phyloP scores from a whole-genome alignment of 2,888 invertebrate genomes.

The Drosophila buzzatii region DNA sequence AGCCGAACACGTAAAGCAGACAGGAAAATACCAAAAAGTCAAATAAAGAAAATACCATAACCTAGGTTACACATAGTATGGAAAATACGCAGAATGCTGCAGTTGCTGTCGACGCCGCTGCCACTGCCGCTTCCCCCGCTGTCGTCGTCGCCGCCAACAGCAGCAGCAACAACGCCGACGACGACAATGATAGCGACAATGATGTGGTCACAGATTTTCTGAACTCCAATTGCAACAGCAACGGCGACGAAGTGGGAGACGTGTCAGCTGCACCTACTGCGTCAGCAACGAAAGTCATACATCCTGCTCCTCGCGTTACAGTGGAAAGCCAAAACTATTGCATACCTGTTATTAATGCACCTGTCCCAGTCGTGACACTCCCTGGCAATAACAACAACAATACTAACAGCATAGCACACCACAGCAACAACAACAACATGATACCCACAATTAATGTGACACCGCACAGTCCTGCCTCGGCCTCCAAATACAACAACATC shows the following conservation, averaged over 20 bases:
- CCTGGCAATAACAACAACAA: conserved; percentile 36
- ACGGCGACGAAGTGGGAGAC: conserved; percentile 26
- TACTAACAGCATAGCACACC: conserved; percentile 47
- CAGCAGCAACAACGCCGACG: conserved; percentile 59
- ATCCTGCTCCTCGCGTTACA: conserved; percentile 47
- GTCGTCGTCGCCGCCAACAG: conserved; percentile 9
- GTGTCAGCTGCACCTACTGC: conserved; percentile 21
- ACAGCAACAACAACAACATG: conserved; percentile 83
- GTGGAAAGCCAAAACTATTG: conserved; percentile 81
- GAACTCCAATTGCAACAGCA: conserved; percentile 81
- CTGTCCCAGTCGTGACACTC: conserved; percentile 43
- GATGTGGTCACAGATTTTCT: conserved; percentile 85
- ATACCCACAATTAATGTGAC: conserved; percentile 95
- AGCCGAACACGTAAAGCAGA: conserved; percentile 28
- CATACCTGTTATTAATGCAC: conserved; percentile 83
- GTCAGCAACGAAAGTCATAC: conserved; percentile 42
- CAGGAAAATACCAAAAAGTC: conserved; percentile 48
- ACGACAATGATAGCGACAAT: conserved; percentile 85
- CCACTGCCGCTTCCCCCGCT: conserved; percentile 19
- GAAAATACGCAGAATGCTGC: conserved; percentile 69
- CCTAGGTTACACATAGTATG: conserved; percentile 54
- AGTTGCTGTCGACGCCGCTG: conserved; percentile 24
- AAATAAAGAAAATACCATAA: conserved; percentile 41
- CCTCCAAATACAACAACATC: conserved; percentile 89
- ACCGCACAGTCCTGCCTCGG: conserved; percentile 93